Conservation (phyloP, 2,113 vertebrate species). For the Rhinopomastus cyanomelas region DNA sequence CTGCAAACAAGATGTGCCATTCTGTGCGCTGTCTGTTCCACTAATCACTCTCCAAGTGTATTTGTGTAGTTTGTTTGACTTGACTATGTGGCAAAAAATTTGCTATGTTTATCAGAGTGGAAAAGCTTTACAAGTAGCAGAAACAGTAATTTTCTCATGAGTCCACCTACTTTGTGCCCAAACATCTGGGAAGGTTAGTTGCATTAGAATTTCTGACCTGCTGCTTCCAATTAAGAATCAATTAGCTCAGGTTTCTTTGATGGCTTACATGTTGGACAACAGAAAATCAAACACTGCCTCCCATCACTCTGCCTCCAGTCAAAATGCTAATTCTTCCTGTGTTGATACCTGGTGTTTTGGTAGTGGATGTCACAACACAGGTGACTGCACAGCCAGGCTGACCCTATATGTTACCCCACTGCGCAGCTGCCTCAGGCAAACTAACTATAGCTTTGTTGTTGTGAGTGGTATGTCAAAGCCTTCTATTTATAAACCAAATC, state of each 20-base stretch:
- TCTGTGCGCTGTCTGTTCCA: background rate
- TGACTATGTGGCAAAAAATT: background rate
- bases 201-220: background rate
- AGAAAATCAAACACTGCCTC: background rate
- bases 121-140: background rate
- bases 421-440: conserved; percentile 34
- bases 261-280: background rate
- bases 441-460: conserved; percentile 52
- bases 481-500: conserved; percentile 58
- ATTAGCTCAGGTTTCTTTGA: background rate
- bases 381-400: background rate
- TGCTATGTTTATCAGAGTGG: too few species aligned
- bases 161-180: background rate
- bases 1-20: background rate
- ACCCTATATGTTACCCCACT: background rate
- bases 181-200: background rate
- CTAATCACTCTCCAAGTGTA: background rate
- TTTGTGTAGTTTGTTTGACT: background rate
- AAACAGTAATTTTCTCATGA: background rate
- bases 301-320: background rate
- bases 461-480: conserved; percentile 39
- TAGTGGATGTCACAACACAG: background rate
- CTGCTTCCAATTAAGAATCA: background rate
- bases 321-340: conserved; percentile 21
- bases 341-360: conserved; percentile 32